Base-by-base conservation (phyloP, 2,888 invertebrate species). In the Parascotia fuliginaria region DNA sequence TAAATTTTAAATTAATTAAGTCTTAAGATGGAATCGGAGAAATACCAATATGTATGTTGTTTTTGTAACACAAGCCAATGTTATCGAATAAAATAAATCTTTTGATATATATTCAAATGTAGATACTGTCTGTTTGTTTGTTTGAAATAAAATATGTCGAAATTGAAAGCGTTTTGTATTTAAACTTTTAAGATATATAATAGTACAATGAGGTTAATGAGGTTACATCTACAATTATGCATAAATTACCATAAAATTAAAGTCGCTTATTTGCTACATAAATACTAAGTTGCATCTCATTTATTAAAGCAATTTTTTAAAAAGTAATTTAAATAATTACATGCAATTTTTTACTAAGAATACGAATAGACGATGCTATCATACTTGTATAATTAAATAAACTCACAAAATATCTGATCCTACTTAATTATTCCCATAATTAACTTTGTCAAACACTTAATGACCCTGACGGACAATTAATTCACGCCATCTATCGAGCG, bases 1-100 rank as follows among this genome's bases (percentile, higher is more conserved):
- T 70, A 65, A 77, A 73, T 79, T 79, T 74, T 74, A 83, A 85
- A 85, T 85, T 85, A 85, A 85, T 85, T 84, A 79, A 83, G 81
- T 75, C 73, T 55, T 48, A 46, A 59, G 67, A 66, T 66, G 55
- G 3, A 54, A 66, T 64, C 66, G 24, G 39, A 39, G 4, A 16
- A 48, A 67, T 66, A 54, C 56, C 59, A 63, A 69, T 66, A 53
- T 39, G 45, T 52, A 40, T 59, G 55, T 64, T 61, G 46, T 42
- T 43, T 40, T 60, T 34, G 52, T 44, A 68, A 65, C 60, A 65
- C 64, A 54, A 52, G 60, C 45, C 50, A 53, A 42, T 41, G 53
- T 62, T 73, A 73, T 72, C 73, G 41, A 57, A 58, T 64, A 24
- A 58, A 66, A 73, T 70, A 73, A 70, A 69, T 67, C 70, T 69